These are phyloP conservation scores for Salvelinus alpinus DNA, from an alignment of 2,113 vertebrate genomes.

Conservation along the genomic window DNA sequence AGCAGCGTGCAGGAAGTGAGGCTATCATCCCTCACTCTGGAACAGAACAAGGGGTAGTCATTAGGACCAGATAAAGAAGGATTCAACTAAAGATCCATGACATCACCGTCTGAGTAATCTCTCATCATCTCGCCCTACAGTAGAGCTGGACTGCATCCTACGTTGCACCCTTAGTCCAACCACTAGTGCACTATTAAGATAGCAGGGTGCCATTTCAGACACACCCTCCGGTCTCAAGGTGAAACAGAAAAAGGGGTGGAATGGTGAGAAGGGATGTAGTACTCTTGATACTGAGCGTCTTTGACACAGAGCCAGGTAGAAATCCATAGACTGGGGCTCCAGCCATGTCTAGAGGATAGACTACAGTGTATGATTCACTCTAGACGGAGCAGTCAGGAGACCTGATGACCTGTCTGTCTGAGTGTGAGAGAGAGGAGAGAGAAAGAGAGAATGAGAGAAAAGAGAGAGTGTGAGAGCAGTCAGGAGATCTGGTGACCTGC, in stretches of 20 bases:
- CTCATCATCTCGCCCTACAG: conserved; percentile 26
- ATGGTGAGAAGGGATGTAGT: not conserved
- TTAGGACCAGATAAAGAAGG: conserved; percentile 61
- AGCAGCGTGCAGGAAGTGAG: conserved; percentile 15
- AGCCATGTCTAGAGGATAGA: conserved; percentile 27
- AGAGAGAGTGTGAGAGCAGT: no score
- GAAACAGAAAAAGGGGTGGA: conserved; percentile 12
- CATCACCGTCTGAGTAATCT: conserved; percentile 64
- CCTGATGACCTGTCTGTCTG: conserved; percentile 10
- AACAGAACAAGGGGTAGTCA: conserved; percentile 45
- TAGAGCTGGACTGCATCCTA: conserved; percentile 1
- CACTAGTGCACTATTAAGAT: no score
- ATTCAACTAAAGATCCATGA: conserved; percentile 71
- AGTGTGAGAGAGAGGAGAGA: no score
- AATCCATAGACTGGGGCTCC: conserved; percentile 30
- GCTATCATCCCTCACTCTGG: conserved; percentile 60
- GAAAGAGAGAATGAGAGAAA: no score
- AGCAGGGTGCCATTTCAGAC: not conserved
- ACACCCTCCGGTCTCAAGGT: conserved; percentile 15
- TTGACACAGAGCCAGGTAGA: conserved; percentile 18
- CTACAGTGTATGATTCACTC: conserved; percentile 49
- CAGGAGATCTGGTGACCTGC: no score
- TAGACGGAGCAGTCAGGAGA: conserved; percentile 41
- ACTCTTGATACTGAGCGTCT: conserved; percentile 21
- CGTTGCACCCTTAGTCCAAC: no score